A percentile compares a stretch with the other conserved stretches of the same genome.
Conservation (phyloP, 2,113 vertebrate species). For the Saguinus midas region DNA sequence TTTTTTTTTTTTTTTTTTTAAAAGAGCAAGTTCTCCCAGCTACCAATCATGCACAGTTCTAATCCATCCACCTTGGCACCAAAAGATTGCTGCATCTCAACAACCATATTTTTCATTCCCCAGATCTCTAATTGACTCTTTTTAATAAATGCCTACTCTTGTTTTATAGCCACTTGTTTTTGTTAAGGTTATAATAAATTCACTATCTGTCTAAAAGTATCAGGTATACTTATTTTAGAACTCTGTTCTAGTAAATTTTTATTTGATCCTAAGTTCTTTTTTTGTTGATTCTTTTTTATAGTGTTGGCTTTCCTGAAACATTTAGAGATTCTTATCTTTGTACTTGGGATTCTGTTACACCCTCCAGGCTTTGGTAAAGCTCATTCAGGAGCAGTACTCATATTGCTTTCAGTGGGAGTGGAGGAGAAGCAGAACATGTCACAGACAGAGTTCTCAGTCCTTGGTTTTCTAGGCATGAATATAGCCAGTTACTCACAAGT, state of each 20-base stretch:
- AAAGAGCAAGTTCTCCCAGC: neutral
- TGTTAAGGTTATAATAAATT: conserved; percentile 27
- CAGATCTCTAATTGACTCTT: neutral
- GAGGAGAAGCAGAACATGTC: neutral
- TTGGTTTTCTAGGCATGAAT: neutral
- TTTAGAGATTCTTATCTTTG: conserved; percentile 34
- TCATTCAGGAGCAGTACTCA: neutral
- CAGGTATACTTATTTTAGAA: conserved; percentile 22
- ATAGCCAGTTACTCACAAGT: neutral
- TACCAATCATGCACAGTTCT: neutral
- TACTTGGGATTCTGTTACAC: conserved; percentile 20
- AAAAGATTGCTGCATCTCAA: conserved; percentile 23
- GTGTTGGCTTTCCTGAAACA: conserved; percentile 40
- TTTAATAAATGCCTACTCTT: neutral
- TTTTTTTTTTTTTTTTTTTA: neutral
- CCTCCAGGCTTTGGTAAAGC: neutral
- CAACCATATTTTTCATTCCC: neutral
- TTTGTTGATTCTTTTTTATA: conserved; percentile 27
- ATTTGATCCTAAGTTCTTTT: conserved; percentile 20
- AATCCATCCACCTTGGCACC: neutral
- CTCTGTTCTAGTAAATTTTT: conserved; percentile 1
- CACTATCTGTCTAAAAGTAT: conserved; percentile 2
- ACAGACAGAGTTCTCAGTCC: neutral
- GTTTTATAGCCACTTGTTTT: conserved; percentile 33
- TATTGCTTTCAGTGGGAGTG: neutral